Conservation (phyloP, 1,140 invertebrate species). For the Myzus persicae region DNA sequence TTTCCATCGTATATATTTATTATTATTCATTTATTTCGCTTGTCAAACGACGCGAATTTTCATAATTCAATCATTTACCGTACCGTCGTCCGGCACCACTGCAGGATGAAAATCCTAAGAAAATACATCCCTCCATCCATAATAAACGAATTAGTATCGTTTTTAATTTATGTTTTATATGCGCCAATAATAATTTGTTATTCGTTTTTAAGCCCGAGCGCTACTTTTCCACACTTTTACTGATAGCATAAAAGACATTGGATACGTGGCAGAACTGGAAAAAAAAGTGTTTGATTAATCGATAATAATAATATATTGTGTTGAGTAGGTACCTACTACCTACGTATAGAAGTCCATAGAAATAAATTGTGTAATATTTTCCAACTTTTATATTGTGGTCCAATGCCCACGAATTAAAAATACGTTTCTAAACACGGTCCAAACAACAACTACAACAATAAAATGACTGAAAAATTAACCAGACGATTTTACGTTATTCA, state of each 20-base stretch:
- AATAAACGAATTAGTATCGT: background rate
- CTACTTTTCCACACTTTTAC: background rate
- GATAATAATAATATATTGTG: background rate
- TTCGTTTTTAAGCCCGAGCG: background rate
- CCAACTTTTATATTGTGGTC: background rate
- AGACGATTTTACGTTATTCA: background rate
- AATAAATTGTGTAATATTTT: background rate
- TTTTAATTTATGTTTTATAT: background rate
- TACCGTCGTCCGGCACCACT: background rate
- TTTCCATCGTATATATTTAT: background rate
- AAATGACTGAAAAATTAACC: background rate
- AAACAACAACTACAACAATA: background rate
- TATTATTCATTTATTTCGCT: constrained; percentile 20
- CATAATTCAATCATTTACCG: constrained; percentile 45
- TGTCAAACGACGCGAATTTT: constrained; percentile 25
- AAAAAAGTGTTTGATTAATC: background rate
- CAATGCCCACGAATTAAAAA: background rate
- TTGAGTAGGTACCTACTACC: no score
- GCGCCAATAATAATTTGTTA: background rate
- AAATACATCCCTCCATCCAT: background rate
- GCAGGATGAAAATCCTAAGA: background rate
- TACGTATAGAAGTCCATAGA: background rate
- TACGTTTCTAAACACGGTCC: background rate
- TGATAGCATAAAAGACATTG: no score
- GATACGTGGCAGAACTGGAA: no score